A percentile compares a stretch with the other conserved stretches of the same genome.
These are phyloP conservation scores for Parelbella ahira DNA, from an alignment of 2,888 invertebrate genomes.

Conservation along the genomic window DNA sequence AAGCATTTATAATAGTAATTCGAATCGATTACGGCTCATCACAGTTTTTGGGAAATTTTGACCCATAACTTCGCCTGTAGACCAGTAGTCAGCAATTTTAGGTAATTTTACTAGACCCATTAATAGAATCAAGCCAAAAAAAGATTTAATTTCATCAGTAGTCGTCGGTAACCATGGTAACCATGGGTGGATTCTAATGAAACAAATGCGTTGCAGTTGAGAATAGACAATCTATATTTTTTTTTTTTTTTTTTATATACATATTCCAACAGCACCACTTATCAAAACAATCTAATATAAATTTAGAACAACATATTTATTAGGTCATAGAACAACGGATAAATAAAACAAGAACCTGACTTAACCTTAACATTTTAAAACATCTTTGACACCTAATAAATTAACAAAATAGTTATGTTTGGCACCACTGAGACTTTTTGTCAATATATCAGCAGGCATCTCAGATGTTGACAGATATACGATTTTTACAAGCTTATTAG, in stretches of 20 bases:
- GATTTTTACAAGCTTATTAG: constrained; percentile 9
- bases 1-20: constrained; percentile 38
- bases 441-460: constrained; percentile 18
- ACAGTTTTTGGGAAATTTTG: constrained; percentile 35
- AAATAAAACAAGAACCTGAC: no score
- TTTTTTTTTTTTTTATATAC: neutral
- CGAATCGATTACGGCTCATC: constrained; percentile 39
- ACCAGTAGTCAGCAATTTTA: constrained; percentile 40
- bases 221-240: no score
- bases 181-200: no score
- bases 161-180: no score
- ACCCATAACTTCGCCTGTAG: constrained; percentile 31
- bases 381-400: constrained; percentile 3
- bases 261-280: constrained; percentile 4
- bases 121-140: constrained; percentile 35
- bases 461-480: constrained; percentile 17
- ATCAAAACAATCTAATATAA: constrained; percentile 4
- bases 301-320: neutral
- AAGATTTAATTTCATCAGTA: constrained; percentile 1
- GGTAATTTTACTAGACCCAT: constrained; percentile 40
- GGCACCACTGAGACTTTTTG: constrained; percentile 3
- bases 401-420: constrained; percentile 11
- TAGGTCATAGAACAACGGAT: neutral
- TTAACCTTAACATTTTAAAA: neutral
- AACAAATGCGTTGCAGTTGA: no score